These are phyloP conservation scores for Ornithorhynchus anatinus DNA, from an alignment of 2,113 vertebrate genomes.

Conservation along the genomic window DNA sequence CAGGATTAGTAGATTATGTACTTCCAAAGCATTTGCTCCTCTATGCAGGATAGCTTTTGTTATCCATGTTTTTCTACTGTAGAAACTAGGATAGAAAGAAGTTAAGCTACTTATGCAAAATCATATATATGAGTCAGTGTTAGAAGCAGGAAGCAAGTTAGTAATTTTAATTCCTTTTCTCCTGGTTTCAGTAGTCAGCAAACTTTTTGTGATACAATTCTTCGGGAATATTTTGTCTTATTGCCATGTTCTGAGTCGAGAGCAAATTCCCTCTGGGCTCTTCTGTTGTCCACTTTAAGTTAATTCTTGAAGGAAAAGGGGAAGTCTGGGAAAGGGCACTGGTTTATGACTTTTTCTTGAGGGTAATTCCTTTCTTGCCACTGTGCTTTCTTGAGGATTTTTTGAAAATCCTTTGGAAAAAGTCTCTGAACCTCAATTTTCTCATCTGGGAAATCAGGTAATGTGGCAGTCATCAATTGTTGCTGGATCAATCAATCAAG, in stretches of 20 bases:
- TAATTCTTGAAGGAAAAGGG: no score
- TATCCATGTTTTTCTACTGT: conserved; percentile 40
- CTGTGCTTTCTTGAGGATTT: no score
- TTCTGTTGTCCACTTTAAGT: no score
- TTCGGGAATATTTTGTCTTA: conserved; percentile 3
- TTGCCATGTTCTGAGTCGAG: neutral
- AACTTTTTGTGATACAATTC: conserved; percentile 13
- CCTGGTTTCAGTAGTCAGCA: neutral
- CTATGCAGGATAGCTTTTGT: conserved; percentile 20
- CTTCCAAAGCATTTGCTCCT: conserved; percentile 37
- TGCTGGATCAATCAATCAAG: no score
- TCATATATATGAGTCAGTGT: conserved; percentile 50
- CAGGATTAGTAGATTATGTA: conserved; percentile 29
- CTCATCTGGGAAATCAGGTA: no score
- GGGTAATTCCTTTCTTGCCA: no score
- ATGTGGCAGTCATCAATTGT: no score
- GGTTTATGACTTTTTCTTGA: no score
- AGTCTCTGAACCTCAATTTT: no score
- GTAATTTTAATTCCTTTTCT: conserved; percentile 31
- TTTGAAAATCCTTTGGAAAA: no score
- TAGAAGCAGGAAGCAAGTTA: conserved; percentile 46
- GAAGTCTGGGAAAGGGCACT: no score
- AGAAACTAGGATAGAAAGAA: conserved; percentile 49
- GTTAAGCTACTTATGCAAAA: conserved; percentile 40
- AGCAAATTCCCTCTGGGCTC: no score